A percentile compares a stretch with the other conserved stretches of the same genome.
Conservation (phyloP, 2,113 vertebrate genomes). For the Manacus vitellinus region DNA sequence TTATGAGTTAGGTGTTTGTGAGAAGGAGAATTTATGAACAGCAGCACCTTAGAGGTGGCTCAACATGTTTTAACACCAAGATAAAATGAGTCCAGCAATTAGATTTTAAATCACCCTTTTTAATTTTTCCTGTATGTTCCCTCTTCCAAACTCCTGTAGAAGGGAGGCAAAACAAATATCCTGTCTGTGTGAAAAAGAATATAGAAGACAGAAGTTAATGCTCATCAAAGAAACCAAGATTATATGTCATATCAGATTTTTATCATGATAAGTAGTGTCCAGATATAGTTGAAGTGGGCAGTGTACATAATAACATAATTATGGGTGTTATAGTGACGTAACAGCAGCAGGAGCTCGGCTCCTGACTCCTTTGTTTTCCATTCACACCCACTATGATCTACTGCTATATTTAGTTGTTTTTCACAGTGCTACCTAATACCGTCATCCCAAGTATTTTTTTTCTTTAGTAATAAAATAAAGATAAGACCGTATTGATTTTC, state of each 20-base stretch:
- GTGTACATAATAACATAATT: slow-evolving; percentile 73
- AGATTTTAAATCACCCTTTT: not conserved
- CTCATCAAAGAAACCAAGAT: slow-evolving; percentile 67
- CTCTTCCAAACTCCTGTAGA: not conserved
- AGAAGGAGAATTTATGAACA: not conserved
- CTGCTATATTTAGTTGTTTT: slow-evolving; percentile 83
- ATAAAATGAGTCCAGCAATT: not conserved
- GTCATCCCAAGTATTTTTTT: slow-evolving; percentile 54
- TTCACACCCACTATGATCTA: slow-evolving; percentile 75
- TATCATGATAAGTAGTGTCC: slow-evolving; percentile 65
- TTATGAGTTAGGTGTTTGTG: not conserved
- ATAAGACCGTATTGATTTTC: slow-evolving; percentile 66
- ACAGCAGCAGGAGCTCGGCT: slow-evolving; percentile 67
- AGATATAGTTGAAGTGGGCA: slow-evolving; percentile 67
- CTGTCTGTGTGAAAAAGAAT: slow-evolving; percentile 46
- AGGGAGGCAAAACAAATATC: slow-evolving; percentile 39
- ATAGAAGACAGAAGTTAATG: slow-evolving; percentile 35
- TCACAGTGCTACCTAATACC: slow-evolving; percentile 65
- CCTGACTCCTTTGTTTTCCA: slow-evolving; percentile 79
- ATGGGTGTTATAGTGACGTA: slow-evolving; percentile 73
- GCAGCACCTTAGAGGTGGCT: not conserved
- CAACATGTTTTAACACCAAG: not conserved
- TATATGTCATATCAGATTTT: slow-evolving; percentile 68
- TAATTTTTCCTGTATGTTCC: not conserved
- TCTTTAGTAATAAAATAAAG: slow-evolving; percentile 60